Evolutionary conservation across 2,113 vertebrate species (phyloP), one percentile per base, ranked within the genome.

Genomic region (Misgurnus mizolepis): DNA sequence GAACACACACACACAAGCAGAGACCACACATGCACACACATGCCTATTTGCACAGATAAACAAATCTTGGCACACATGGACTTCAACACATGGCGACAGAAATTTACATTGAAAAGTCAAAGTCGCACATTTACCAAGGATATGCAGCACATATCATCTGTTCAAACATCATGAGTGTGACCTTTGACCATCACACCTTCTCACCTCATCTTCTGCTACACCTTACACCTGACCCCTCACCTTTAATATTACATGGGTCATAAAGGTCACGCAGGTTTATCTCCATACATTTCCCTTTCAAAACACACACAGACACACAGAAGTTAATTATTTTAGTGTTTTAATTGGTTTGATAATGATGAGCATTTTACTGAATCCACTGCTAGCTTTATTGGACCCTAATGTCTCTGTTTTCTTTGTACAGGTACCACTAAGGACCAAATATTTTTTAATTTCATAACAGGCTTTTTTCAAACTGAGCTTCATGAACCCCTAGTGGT

Each of bases 1-100:
- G 5, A 22, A 67, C 67, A 65, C 60, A 80, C n/a, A 70, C n/a
- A 70, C n/a, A 80, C 58, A 76, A 15, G 55, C 50, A 6, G 49
- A 56, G 10, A 56, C 45, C 68, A 61, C 73, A 71, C 40, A 68
- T 82, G 56, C 76, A 55, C 76, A 58, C 14, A 49, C 39, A 34
- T 53, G 10, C 61, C 66, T 11, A 55, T 34, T 53, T 50, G 12
- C 40, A 71, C 10, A 58, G 49, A 76, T 41, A 50, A 69, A 86
- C 78, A 82, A n/a, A 1, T 17, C 67, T 84, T 73, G 55, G 66
- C 39, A 79, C 67, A 72, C 73, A 76, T 72, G 43, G 15, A 27
- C n/a, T 67, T 7, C 5, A 47, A 70, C 68, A 70, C 68, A 70
- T 58, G 7, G 3, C 8, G 9, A 71, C 17, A 41, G 53, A n/a